Percentiles rank a stretch among this genome's conserved stretches.
phyloP scores from a whole-genome alignment of 2,888 invertebrate species.

The Galerucella nymphaeae region DNA sequence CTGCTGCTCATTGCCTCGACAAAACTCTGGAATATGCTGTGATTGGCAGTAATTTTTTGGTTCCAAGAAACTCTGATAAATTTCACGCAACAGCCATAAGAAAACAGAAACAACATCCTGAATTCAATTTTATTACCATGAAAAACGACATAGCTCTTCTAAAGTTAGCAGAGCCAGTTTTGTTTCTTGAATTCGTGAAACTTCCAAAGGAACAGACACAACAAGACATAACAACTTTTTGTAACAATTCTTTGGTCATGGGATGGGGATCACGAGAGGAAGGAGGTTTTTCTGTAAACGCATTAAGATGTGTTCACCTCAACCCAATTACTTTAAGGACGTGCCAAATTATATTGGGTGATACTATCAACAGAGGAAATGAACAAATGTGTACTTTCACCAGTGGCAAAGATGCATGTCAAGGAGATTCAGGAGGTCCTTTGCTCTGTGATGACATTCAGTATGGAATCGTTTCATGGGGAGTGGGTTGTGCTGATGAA shows the following conservation, averaged over 20 bases:
- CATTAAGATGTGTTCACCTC: slow-evolving; percentile 8
- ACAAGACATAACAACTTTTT: background rate
- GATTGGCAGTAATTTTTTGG: slow-evolving; percentile 5
- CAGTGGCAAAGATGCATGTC: slow-evolving; percentile 22
- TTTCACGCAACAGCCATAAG: background rate
- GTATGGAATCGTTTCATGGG: slow-evolving; percentile 82
- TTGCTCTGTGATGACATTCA: slow-evolving; percentile 36
- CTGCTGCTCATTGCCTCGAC: slow-evolving; percentile 37
- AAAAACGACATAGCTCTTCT: slow-evolving; percentile 6
- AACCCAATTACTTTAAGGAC: background rate
- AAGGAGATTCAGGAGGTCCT: slow-evolving; percentile 38
- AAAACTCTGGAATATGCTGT: background rate
- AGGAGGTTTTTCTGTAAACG: too few relatives aligned
- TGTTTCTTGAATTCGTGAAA: background rate
- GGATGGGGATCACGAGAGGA: background rate
- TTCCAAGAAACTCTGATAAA: background rate
- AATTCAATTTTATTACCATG: background rate
- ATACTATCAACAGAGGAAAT: too few relatives aligned
- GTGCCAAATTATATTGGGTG: background rate
- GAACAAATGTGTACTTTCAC: slow-evolving; percentile 7
- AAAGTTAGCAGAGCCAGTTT: background rate
- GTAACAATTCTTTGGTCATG: background rate
- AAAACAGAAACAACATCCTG: background rate
- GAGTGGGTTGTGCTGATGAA: slow-evolving; percentile 78
- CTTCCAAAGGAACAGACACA: background rate